Evolutionary conservation across 2,888 invertebrate genomes (phyloP), one percentile per base, ranked within the genome.

Genomic region (Lysandra bellargus): DNA sequence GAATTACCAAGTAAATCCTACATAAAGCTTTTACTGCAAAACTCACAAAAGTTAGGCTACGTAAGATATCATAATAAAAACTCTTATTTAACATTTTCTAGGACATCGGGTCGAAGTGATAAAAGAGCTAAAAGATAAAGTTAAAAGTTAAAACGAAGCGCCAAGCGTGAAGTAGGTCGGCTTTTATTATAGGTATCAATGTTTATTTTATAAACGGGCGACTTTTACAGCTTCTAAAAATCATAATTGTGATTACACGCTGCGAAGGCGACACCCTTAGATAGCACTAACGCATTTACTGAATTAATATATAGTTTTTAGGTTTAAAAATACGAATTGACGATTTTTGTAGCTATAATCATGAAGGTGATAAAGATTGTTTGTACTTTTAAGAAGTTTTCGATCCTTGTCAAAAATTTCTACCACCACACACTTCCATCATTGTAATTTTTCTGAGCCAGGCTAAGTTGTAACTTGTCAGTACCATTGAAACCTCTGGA

Each of bases 51-150:
- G 9, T 6, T 37, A 57, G 30, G 30, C 37, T 78, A 60, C 79
- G 53, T 5, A 73, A 73, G 60, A 57, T 30, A 17, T 69, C 17
- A 69, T 33, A 37, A 69, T 69, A 37, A 69, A 69, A 64, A 69
- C 37, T 40, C 49, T 75, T 75, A 75, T 44, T 75, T 23, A 30
- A 14, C 23, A 75, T 75, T 75, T 75, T 75, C 44, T 75, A 75
- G 44, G 75, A 75, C 69, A 75, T 44, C 44, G 75, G 23, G 49
- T 49, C 75, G 44, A 75, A 75, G 75, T 75, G 44, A 75, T 75
- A 75, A 75, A 75, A 44, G 75, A 75, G n/a, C 74, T n/a, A 74
- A 74, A 74, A n/a, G 74, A 74, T 74, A 74, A 74, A 74, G 74
- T 74, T 74, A 74, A 74, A 74, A 40, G 74, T 74, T 74, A 74